These are phyloP conservation scores for Noctuana brunneofusca DNA, from an alignment of 2,888 invertebrate genomes.

Conservation along the genomic window DNA sequence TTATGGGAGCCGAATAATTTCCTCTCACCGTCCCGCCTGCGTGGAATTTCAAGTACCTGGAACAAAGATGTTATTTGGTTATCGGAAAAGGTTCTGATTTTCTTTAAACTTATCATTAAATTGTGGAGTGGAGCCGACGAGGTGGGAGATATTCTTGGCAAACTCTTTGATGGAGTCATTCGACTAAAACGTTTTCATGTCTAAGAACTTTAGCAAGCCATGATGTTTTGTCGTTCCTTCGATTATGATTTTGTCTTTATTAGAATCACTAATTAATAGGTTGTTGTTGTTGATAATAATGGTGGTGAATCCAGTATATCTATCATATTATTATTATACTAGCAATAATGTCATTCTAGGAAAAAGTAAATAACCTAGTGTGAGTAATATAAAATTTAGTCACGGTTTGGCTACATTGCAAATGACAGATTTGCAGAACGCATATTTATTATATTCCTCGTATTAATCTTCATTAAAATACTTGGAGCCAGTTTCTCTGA, in stretches of 20 bases:
- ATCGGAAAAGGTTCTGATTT: conserved; percentile 15
- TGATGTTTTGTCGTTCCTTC: no score
- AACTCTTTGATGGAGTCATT: background rate
- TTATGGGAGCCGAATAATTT: conserved; percentile 44
- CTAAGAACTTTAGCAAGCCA: no score
- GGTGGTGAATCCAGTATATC: no score
- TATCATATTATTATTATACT: no score
- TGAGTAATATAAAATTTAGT: background rate
- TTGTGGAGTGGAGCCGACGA: background rate
- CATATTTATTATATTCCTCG: background rate
- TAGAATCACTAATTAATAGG: no score
- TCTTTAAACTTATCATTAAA: conserved; percentile 1
- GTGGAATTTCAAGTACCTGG: conserved; percentile 44
- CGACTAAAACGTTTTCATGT: background rate
- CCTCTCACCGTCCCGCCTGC: conserved; percentile 42
- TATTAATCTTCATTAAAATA: background rate
- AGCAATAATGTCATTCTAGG: background rate
- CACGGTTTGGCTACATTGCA: background rate
- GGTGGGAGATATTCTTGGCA: background rate
- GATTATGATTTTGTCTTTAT: no score
- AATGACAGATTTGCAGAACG: background rate
- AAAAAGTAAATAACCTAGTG: background rate
- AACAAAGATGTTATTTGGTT: conserved; percentile 38
- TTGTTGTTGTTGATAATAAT: no score
- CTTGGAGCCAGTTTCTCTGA: no score